These are phyloP conservation scores for Pilophorus perplexus DNA, from an alignment of 2,888 invertebrate genomes.

Conservation along the genomic window DNA sequence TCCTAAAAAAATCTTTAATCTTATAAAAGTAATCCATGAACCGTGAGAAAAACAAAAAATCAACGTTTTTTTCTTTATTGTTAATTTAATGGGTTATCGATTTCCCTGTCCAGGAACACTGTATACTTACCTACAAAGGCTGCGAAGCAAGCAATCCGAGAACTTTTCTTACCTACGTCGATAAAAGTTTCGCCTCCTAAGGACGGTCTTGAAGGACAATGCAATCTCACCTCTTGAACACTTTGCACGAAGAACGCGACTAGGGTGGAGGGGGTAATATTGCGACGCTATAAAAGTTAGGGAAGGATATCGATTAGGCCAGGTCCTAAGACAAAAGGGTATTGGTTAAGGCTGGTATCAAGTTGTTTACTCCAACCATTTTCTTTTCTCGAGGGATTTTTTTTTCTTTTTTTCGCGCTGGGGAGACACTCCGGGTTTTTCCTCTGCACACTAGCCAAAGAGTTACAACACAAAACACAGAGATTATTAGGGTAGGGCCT, in stretches of 20 bases:
- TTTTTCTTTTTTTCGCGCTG: neutral
- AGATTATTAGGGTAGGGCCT: slow-evolving; percentile 21
- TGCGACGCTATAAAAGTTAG: slow-evolving; percentile 13
- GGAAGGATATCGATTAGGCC: slow-evolving; percentile 13
- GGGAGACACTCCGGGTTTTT: neutral
- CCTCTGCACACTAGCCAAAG: neutral
- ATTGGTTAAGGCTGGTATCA: slow-evolving; percentile 22
- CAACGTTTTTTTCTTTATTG: too few species aligned
- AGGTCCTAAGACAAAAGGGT: slow-evolving; percentile 25
- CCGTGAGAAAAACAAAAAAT: too few species aligned
- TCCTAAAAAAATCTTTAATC: too few species aligned
- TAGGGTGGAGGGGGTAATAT: neutral
- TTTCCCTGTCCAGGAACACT: neutral
- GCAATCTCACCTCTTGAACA: slow-evolving; percentile 6
- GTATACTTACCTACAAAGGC: slow-evolving; percentile 8
- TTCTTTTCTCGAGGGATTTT: neutral
- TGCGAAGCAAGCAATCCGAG: too few species aligned
- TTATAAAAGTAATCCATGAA: too few species aligned
- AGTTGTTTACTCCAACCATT: slow-evolving; percentile 20
- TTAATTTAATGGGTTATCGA: slow-evolving; percentile 28
- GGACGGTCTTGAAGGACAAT: neutral
- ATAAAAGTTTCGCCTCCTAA: slow-evolving; percentile 10
- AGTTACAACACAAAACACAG: slow-evolving; percentile 14
- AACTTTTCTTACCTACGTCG: neutral
- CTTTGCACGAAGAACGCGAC: neutral